A percentile compares a stretch with the other conserved stretches of the same genome.
Evolutionary conservation across 2,888 invertebrate genomes (phyloP).

Genomic region (Chorisops tibialis): DNA sequence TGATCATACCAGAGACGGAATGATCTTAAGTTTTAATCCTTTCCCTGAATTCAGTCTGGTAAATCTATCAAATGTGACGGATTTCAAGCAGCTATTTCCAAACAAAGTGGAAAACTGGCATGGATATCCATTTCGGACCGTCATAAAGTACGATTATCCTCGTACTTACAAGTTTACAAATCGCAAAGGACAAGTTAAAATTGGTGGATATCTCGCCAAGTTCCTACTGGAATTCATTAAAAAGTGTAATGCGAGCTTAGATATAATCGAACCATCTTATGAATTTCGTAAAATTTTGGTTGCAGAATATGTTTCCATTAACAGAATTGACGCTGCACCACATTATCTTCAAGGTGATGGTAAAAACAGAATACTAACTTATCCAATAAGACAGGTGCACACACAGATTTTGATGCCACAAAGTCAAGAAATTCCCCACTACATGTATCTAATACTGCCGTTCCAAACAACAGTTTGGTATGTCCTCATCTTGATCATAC

Average conservation of each 20-base stretch:
- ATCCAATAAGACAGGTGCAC: background rate
- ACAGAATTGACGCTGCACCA: background rate
- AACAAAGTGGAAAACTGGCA: background rate
- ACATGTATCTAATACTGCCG: constrained; percentile 3
- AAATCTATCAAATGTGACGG: background rate
- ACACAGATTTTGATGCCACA: constrained; percentile 2
- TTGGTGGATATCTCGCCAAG: constrained; percentile 4
- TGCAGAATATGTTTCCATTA: no score
- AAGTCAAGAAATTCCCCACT: background rate
- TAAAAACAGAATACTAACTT: background rate
- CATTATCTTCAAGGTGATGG: background rate
- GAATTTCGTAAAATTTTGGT: background rate
- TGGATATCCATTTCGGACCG: background rate
- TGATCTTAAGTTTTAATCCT: background rate
- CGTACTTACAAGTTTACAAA: background rate
- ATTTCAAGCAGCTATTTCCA: background rate
- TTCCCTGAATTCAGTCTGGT: background rate
- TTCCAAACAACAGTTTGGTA: constrained; percentile 6
- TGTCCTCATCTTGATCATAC: background rate
- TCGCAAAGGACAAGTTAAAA: background rate
- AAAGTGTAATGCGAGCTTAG: background rate
- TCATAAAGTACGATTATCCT: constrained; percentile 7
- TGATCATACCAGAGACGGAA: no score
- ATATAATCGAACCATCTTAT: background rate
- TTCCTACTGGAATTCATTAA: background rate